A percentile compares a stretch with the other conserved stretches of the same genome.
These are phyloP conservation scores for Amphimallon solstitiale DNA, from an alignment of 2,888 invertebrate genomes.

Conservation along the genomic window DNA sequence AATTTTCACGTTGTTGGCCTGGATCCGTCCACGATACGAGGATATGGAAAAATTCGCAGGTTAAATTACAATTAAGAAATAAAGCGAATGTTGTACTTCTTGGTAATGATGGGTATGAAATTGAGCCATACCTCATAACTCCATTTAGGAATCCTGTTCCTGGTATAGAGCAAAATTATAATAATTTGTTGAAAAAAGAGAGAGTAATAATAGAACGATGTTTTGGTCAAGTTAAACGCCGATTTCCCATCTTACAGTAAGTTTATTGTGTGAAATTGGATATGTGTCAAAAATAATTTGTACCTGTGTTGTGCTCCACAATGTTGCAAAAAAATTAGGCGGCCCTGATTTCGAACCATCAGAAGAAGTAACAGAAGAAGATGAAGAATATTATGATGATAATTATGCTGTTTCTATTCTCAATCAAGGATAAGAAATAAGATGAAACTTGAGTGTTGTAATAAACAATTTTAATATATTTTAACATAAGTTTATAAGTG, in stretches of 20 bases:
- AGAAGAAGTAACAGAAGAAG: conserved; percentile 10
- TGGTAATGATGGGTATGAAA: conserved; percentile 39
- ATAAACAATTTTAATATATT: conserved; percentile 12
- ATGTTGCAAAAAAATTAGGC: conserved; percentile 3
- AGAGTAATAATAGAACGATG: no score
- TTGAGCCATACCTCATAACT: conserved; percentile 41
- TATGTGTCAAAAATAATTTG: conserved; percentile 3
- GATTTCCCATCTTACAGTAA: no score
- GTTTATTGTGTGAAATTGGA: no score
- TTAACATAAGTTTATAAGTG: no score
- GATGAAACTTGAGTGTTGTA: conserved; percentile 7
- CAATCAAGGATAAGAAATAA: conserved; percentile 3
- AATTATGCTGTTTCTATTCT: not conserved
- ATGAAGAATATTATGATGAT: not conserved
- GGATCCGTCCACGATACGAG: conserved; percentile 38
- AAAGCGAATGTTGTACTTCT: conserved; percentile 37
- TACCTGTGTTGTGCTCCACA: no score
- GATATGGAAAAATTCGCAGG: conserved; percentile 43
- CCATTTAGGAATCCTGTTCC: conserved; percentile 37
- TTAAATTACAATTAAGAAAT: conserved; percentile 30
- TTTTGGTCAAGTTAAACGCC: no score
- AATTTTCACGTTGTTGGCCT: conserved; percentile 41
- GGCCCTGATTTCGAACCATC: conserved; percentile 1
- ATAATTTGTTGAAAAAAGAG: no score
- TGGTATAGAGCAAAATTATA: conserved; percentile 28